phyloP scores from a whole-genome alignment of 2,888 invertebrate species.

The Caenorhabditis sinica region DNA sequence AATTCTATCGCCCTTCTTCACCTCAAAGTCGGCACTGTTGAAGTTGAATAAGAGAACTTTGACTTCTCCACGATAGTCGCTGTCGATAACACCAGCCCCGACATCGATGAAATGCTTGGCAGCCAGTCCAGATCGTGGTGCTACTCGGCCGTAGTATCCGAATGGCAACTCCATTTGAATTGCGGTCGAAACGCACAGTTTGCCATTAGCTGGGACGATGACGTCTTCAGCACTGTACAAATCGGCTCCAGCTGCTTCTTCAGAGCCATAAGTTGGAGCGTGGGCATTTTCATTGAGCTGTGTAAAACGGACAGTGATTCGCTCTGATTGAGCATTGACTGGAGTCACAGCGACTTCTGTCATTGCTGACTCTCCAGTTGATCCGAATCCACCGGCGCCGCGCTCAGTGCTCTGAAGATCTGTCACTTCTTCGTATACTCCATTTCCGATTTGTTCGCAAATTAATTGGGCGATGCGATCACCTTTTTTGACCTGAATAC shows the following conservation, averaged over 20 bases:
- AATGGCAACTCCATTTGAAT: constrained; percentile 93
- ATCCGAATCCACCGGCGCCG: constrained; percentile 94
- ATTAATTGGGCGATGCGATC: constrained; percentile 98
- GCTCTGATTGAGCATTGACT: background rate
- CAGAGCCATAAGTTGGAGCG: constrained; percentile 91
- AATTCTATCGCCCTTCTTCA: constrained; percentile 92
- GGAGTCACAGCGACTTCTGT: background rate
- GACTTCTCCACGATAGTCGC: constrained; percentile 89
- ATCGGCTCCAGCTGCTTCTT: constrained; percentile 84
- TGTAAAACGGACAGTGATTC: constrained; percentile 87
- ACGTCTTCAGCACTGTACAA: constrained; percentile 91
- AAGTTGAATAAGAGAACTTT: constrained; percentile 93
- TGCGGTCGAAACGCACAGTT: constrained; percentile 93
- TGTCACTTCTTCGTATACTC: constrained; percentile 89
- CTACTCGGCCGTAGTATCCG: constrained; percentile 86
- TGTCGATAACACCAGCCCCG: constrained; percentile 91
- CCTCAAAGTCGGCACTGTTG: constrained; percentile 89
- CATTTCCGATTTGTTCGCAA: constrained; percentile 88
- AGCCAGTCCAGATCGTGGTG: constrained; percentile 86
- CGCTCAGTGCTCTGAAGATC: constrained; percentile 90
- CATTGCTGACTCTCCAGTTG: constrained; percentile 88
- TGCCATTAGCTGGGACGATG: constrained; percentile 89
- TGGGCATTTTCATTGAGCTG: constrained; percentile 91
- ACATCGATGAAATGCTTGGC: constrained; percentile 93
- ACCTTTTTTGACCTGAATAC: constrained; percentile 88